These are phyloP conservation scores for Drosophila lutescens DNA, from an alignment of 2,888 invertebrate genomes.

Conservation along the genomic window DNA sequence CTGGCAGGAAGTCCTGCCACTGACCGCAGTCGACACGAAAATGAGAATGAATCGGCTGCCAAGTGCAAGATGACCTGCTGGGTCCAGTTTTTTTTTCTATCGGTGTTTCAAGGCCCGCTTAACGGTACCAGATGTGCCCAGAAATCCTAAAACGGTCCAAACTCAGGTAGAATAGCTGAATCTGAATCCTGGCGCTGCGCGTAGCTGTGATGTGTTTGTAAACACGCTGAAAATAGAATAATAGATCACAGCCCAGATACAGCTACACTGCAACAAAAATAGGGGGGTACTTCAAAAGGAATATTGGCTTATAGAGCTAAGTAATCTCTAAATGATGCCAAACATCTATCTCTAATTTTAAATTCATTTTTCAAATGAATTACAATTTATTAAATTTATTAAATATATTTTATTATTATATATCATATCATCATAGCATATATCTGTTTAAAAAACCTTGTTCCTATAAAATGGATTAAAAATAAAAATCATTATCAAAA, in stretches of 20 bases:
- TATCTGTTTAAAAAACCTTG: too few relatives aligned
- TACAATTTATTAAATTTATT: too few relatives aligned
- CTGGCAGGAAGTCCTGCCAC: slow-evolving; percentile 63
- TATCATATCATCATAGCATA: too few relatives aligned
- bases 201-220: slow-evolving; percentile 74
- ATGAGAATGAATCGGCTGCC: slow-evolving; percentile 65
- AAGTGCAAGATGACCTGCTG: slow-evolving; percentile 70
- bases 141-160: neutral
- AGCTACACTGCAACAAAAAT: neutral
- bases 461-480: too few relatives aligned
- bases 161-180: slow-evolving; percentile 17
- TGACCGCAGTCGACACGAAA: slow-evolving; percentile 71
- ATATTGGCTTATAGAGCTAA: too few relatives aligned
- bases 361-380: too few relatives aligned
- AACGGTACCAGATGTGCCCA: slow-evolving; percentile 71
- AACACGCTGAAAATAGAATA: slow-evolving; percentile 74
- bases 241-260: slow-evolving; percentile 74
- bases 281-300: too few relatives aligned
- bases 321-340: too few relatives aligned
- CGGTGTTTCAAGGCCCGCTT: slow-evolving; percentile 33
- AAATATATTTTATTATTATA: too few relatives aligned
- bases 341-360: too few relatives aligned
- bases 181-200: slow-evolving; percentile 41
- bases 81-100: slow-evolving; percentile 17
- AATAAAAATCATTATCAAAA: too few relatives aligned